Evolutionary conservation across 2,797 vertebrate genomes (phyloP), one percentile per base, ranked within the genome.

Genomic region (Chelmon rostratus): DNA sequence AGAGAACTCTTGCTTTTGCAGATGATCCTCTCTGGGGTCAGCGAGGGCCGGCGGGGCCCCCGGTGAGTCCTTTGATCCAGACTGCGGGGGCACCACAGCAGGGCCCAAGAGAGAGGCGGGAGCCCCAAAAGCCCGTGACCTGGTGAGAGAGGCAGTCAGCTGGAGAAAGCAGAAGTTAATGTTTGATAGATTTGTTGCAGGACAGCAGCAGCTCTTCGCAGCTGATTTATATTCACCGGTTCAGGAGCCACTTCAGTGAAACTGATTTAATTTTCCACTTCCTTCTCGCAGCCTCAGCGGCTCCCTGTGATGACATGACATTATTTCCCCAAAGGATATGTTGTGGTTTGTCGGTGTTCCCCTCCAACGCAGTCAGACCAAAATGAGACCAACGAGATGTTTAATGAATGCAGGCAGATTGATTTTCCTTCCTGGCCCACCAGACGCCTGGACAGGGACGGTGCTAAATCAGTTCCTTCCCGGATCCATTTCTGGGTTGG

Each of bases 381-480:
- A 61, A 63, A 58, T 21, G 57, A 59, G 11, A 38, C 21, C 21
- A 59, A n/a, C 5, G 37, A 77, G 61, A 63, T 16, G 52, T 69
- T 73, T 67, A 18, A 73, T 66, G 53, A 53, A 66, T 0, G 6
- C n/a, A 4, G 1, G 9, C 21, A 66, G 56, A 64, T 66, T 18
- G 46, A 64, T 78, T 54, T 78, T 67, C 72, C 68, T 68, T 56
- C 50, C 67, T 46, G 58, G 35, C 62, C 59, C 52, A 9, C 6
- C 25, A 15, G 58, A 54, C n/a, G 1, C 9, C n/a, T 9, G 44
- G 38, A 35, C 52, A 61, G 77, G 69, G 67, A 61, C 42, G 33
- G 33, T 18, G 80, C 78, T 88, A 74, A 88, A 90, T 88, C 76
- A 62, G 76, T 90, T 89, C 85, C 87, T 86, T 84, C 79, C 88